These are phyloP conservation scores for Lottia scabra DNA, from an alignment of 2,888 invertebrate genomes.

Conservation along the genomic window DNA sequence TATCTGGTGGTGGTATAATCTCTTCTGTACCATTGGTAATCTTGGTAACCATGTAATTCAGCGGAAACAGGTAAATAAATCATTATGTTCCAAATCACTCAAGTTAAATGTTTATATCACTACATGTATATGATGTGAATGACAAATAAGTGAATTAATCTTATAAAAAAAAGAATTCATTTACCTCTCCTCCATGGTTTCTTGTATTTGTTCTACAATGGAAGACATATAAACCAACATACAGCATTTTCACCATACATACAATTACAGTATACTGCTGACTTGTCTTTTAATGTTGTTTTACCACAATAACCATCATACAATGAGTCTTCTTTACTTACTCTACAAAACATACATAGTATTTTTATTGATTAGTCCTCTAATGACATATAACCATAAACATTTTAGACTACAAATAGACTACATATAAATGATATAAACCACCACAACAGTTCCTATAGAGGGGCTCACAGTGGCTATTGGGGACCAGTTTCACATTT, in stretches of 20 bases:
- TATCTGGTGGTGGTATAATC: conserved; percentile 13
- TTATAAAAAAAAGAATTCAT: no score
- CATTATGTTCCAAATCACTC: no score
- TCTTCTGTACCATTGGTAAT: conserved; percentile 8
- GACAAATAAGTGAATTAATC: no score
- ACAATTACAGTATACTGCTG: conserved; percentile 35
- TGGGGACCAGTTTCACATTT: no score
- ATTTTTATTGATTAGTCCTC: neutral
- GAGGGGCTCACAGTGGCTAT: no score
- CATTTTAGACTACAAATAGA: no score
- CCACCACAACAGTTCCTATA: no score
- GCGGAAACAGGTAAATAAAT: no score
- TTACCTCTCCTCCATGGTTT: neutral
- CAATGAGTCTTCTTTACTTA: conserved; percentile 30
- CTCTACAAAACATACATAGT: conserved; percentile 29
- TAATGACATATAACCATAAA: no score
- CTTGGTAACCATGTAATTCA: conserved; percentile 22
- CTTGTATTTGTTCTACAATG: conserved; percentile 23
- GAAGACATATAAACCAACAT: conserved; percentile 33
- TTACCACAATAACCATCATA: conserved; percentile 38
- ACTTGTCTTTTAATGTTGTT: neutral
- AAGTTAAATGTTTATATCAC: no score
- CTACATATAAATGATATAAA: no score
- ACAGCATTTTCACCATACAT: conserved; percentile 15
- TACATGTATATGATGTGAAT: no score